A percentile compares a stretch with the other conserved stretches of the same genome.
These are phyloP conservation scores for Halictus rubicundus DNA, from an alignment of 1,140 invertebrate genomes.

Conservation along the genomic window DNA sequence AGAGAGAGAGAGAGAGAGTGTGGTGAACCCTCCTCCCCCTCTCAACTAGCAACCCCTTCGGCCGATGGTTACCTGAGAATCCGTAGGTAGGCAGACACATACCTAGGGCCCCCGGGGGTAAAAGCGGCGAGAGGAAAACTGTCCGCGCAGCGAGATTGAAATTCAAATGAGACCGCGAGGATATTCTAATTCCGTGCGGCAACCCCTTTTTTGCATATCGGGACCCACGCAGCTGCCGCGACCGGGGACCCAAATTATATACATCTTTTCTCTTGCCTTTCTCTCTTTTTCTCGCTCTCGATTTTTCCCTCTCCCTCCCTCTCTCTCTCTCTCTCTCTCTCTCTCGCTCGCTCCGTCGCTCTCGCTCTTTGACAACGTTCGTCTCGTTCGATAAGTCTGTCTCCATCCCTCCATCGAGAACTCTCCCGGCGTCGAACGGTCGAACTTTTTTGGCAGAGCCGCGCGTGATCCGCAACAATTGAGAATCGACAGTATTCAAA, in stretches of 20 bases:
- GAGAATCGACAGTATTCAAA: slow-evolving; percentile 67
- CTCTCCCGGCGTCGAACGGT: neutral
- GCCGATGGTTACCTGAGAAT: slow-evolving; percentile 64
- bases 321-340: neutral
- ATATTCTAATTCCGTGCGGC: slow-evolving; percentile 79
- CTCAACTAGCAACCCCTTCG: slow-evolving; percentile 61
- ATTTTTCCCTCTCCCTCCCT: slow-evolving; percentile 28
- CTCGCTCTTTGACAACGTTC: too few species aligned
- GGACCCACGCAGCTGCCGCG: slow-evolving; percentile 68
- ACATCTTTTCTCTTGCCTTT: slow-evolving; percentile 55
- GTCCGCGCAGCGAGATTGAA: slow-evolving; percentile 73
- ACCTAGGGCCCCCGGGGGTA: slow-evolving; percentile 43
- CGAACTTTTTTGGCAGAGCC: slow-evolving; percentile 14
- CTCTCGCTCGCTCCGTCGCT: neutral
- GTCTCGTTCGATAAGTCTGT: neutral
- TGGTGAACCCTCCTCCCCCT: neutral
- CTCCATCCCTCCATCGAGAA: neutral
- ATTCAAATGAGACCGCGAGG: slow-evolving; percentile 82
- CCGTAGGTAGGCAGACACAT: slow-evolving; percentile 49
- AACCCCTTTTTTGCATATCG: slow-evolving; percentile 79
- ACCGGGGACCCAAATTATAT: slow-evolving; percentile 63
- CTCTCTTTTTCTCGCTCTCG: slow-evolving; percentile 35
- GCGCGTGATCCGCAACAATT: slow-evolving; percentile 64
- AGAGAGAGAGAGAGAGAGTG: too few species aligned
- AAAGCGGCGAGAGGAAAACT: slow-evolving; percentile 58